phyloP scores from a whole-genome alignment of 2,888 invertebrate species.

The Monopis laevigella region DNA sequence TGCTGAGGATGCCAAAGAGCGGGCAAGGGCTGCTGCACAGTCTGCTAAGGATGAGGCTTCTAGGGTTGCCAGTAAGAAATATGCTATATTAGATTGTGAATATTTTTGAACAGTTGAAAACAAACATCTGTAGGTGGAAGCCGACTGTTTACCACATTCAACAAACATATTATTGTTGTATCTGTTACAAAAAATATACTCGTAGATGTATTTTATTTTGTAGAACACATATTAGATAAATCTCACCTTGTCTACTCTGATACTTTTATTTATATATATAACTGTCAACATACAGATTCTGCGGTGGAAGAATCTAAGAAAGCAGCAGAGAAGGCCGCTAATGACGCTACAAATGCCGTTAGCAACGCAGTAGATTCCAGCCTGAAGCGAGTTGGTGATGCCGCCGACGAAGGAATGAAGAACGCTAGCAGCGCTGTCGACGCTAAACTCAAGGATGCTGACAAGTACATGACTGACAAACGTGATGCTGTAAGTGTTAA shows the following conservation, averaged over 20 bases:
- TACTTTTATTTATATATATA: too few relatives aligned
- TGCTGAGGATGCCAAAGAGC: constrained; percentile 23
- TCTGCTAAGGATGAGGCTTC: constrained; percentile 37
- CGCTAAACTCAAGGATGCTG: constrained; percentile 70
- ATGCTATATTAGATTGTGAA: too few relatives aligned
- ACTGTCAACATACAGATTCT: constrained; percentile 38
- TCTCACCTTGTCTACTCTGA: too few relatives aligned
- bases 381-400: constrained; percentile 46
- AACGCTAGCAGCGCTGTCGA: constrained; percentile 67
- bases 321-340: constrained; percentile 56
- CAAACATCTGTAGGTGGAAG: too few relatives aligned
- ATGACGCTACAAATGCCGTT: constrained; percentile 54
- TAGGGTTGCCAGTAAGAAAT: constrained; percentile 45
- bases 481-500: constrained; percentile 45
- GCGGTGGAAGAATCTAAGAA: constrained; percentile 60
- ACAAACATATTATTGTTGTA: too few relatives aligned
- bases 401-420: constrained; percentile 66
- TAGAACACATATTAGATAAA: too few relatives aligned
- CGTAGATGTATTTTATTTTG: too few relatives aligned
- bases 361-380: constrained; percentile 51
- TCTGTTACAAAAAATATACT: too few relatives aligned
- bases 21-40: constrained; percentile 47
- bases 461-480: constrained; percentile 70
- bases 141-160: too few relatives aligned
- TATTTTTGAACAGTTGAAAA: too few relatives aligned